Percentiles rank a stretch among this genome's conserved stretches.
Conservation (phyloP, 2,888 invertebrate genomes). For the Clistopyga incitator region DNA sequence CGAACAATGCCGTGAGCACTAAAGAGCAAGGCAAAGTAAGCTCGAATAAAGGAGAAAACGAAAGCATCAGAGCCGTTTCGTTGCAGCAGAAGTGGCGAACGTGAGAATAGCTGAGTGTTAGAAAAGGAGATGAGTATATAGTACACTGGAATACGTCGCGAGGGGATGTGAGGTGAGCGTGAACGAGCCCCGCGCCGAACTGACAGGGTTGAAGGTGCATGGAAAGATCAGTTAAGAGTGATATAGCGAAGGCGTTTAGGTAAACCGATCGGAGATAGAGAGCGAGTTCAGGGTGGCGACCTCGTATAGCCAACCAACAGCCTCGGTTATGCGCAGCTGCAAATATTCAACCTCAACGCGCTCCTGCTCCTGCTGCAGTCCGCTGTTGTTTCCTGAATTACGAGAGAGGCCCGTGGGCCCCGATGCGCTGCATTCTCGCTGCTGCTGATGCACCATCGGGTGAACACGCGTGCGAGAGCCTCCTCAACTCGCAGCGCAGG, state of each 20-base stretch:
- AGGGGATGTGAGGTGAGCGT: conserved; percentile 50
- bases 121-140: neutral
- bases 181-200: conserved; percentile 67
- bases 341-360: conserved; percentile 25
- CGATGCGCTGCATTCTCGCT: conserved; percentile 24
- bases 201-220: conserved; percentile 58
- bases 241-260: conserved; percentile 79
- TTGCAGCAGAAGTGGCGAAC: neutral
- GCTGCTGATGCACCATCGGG: conserved; percentile 39
- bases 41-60: conserved; percentile 56
- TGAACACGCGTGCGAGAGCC: conserved; percentile 55
- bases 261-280: conserved; percentile 80
- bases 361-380: conserved; percentile 13
- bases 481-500: conserved; percentile 52
- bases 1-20: conserved; percentile 35
- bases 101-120: conserved; percentile 6
- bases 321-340: conserved; percentile 18
- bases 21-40: conserved; percentile 58
- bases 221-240: conserved; percentile 79
- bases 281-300: conserved; percentile 70
- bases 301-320: conserved; percentile 53
- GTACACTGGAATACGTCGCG: neutral
- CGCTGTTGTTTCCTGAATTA: conserved; percentile 71
- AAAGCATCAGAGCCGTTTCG: conserved; percentile 28
- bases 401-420: conserved; percentile 15